Base-by-base conservation (phyloP, 2,113 vertebrate genomes). In the Notothenia rossii region DNA sequence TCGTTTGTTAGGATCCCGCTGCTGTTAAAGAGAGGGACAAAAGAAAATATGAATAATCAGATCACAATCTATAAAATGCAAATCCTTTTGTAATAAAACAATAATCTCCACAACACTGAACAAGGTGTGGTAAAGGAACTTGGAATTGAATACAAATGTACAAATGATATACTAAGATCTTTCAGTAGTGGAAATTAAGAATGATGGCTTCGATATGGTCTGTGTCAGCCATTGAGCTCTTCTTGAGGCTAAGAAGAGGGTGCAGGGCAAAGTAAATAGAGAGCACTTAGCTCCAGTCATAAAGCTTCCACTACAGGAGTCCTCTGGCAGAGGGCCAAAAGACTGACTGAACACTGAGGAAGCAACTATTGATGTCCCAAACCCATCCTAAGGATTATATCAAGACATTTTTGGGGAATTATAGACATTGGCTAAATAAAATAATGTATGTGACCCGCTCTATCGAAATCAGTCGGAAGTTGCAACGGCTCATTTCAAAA, bases 1-100 rank as follows among this genome's bases (percentile, higher is more conserved):
- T 91, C 93, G 88, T 86, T 94, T 95, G 79, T 94, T 88, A 90
- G 94, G 95, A 92, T 96, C 94, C 22, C 93, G 89, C 81, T 94
- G 93, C 95, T 96, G 93, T 86, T 12, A 18, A 83, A 75, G 46
- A 87, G 10, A 90, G 81, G 29, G 36, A 85, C 18, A 59, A 81
- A 3, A 67, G 63, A 29, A 49, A 13, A 79, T 13, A 68, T 5
- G 49, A 9, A 73, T 20, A 53, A 63, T 64, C 18, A 7, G 5
- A 68, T 65, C 5, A 43, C 36, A 40, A 40, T n/a, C 11, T 14
- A 33, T 53, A 11, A 61, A 53, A 51, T n/a, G 0, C 3, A 40
- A 63, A 56, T 1, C 13, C 22, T 29, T 29, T 29, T 29, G 4
- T 29, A 29, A 29, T 29, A 29, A 29, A 29, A 29, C 29, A 40